These are phyloP conservation scores for Cebidichthys violaceus DNA, from an alignment of 2,113 vertebrate species.

Conservation along the genomic window DNA sequence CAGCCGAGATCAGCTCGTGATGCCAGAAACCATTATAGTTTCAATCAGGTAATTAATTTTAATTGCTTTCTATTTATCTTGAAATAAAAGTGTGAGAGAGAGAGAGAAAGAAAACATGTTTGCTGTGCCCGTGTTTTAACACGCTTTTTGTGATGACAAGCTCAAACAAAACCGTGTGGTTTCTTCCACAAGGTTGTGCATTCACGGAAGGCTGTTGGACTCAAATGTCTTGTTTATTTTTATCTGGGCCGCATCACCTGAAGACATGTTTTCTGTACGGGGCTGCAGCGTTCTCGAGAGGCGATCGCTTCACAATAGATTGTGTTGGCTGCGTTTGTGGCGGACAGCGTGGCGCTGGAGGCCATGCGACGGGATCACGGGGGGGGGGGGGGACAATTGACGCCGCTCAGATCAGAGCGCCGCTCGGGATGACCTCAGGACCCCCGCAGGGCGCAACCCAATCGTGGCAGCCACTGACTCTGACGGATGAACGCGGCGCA, in stretches of 20 bases:
- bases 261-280: not conserved
- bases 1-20: conserved; percentile 59
- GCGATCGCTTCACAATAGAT: not conserved
- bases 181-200: conserved; percentile 42
- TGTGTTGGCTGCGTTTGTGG: conserved; percentile 13
- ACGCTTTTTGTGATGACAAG: conserved; percentile 76
- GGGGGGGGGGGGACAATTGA: conserved; percentile 58
- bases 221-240: conserved; percentile 56
- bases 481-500: conserved; percentile 75
- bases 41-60: conserved; percentile 81
- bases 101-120: conserved; percentile 57
- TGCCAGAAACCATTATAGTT: conserved; percentile 82
- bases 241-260: not conserved
- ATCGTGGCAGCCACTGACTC: conserved; percentile 75
- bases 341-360: conserved; percentile 48
- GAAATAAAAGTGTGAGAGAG: conserved; percentile 50
- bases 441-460: conserved; percentile 81
- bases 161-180: conserved; percentile 71
- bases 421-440: conserved; percentile 80
- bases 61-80: conserved; percentile 77
- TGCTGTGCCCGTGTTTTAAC: conserved; percentile 79
- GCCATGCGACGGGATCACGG: conserved; percentile 49
- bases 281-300: not conserved
- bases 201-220: conserved; percentile 30
- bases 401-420: conserved; percentile 74